phyloP scores from a whole-genome alignment of 2,888 invertebrate genomes.

The Tuberolachnus salignus region DNA sequence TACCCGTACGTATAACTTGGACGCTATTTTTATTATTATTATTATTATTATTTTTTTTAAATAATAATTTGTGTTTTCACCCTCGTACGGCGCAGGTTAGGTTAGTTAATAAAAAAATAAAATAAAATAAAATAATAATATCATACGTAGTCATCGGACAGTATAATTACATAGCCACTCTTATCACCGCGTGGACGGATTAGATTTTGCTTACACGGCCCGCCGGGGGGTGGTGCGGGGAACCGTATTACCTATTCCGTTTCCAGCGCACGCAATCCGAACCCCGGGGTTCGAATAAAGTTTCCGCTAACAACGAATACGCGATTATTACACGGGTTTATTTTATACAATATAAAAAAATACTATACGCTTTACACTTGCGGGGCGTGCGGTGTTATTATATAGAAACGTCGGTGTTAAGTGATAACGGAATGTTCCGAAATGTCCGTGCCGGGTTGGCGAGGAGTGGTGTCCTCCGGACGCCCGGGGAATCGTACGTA shows the following conservation, averaged over 20 bases:
- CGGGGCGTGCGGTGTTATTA: too few species aligned
- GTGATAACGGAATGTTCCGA: neutral
- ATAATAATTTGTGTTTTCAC: constrained; percentile 19
- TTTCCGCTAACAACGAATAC: neutral
- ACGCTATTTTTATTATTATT: neutral
- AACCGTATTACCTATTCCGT: too few species aligned
- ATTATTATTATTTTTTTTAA: neutral
- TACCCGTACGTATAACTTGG: neutral
- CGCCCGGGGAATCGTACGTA: neutral
- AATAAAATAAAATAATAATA: constrained; percentile 15
- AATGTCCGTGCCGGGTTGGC: too few species aligned
- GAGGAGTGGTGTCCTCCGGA: too few species aligned
- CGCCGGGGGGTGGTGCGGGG: too few species aligned
- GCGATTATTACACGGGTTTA: too few species aligned
- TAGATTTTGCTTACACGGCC: neutral
- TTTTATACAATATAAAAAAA: too few species aligned
- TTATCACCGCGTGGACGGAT: neutral
- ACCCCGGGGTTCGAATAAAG: neutral
- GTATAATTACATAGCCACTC: constrained; percentile 28
- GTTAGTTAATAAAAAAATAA: too few species aligned
- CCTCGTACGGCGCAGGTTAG: neutral
- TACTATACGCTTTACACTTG: too few species aligned
- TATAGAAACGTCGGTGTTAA: too few species aligned
- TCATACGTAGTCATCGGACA: constrained; percentile 38
- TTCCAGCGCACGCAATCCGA: neutral